phyloP scores from a whole-genome alignment of 23 tunicate genomes.

The Trididemnum miniatum region DNA sequence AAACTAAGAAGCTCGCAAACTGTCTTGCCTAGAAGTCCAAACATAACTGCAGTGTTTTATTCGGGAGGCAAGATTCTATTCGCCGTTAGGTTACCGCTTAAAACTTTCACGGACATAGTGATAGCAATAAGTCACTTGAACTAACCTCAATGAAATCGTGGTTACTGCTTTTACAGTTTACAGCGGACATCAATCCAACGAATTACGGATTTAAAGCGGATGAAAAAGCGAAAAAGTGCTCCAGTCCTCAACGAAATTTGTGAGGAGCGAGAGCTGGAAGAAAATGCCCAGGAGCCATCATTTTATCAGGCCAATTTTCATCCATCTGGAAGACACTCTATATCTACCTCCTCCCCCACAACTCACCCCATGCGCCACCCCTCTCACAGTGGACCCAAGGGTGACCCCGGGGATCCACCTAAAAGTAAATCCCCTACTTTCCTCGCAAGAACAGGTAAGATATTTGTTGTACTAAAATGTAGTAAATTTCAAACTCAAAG shows the following conservation, averaged over 20 bases:
- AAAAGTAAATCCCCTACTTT: neutral
- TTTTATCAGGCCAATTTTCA: constrained; percentile 11
- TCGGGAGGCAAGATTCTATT: too few relatives aligned
- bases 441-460: constrained; percentile 8
- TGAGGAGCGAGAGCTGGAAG: constrained; percentile 75
- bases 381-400: neutral
- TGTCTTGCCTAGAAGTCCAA: too few relatives aligned
- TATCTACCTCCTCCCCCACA: constrained; percentile 48
- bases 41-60: too few relatives aligned
- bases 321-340: constrained; percentile 40
- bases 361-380: constrained; percentile 9
- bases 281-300: neutral
- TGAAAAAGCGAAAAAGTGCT: constrained; percentile 71
- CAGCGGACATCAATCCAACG: constrained; percentile 76
- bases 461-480: too few relatives aligned
- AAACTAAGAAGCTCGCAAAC: too few relatives aligned
- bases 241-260: constrained; percentile 90
- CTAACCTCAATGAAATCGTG: constrained; percentile 58
- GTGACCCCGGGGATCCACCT: neutral
- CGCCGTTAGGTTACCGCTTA: too few relatives aligned
- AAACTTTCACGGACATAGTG: too few relatives aligned
- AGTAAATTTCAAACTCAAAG: too few relatives aligned
- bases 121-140: too few relatives aligned
- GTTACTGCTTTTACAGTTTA: constrained; percentile 61
- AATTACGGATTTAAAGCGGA: constrained; percentile 32